Base-by-base conservation (phyloP, 2,113 vertebrate species). In the Alexandromys fortis region DNA sequence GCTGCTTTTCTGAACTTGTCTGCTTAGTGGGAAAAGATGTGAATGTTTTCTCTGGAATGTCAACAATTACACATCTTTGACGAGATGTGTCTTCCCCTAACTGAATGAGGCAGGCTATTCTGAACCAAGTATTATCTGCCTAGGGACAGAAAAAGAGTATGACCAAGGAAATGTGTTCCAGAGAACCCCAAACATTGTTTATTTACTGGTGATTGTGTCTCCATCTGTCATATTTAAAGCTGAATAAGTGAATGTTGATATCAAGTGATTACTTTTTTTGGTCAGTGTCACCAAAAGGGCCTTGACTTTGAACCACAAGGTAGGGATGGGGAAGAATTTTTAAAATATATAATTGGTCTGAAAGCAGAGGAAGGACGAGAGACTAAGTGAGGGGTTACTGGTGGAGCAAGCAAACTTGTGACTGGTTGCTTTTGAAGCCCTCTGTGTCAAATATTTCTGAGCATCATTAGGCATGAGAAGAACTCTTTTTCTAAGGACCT, bases 21-120 rank as follows among this genome's bases (percentile, higher is more conserved):
- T 26, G 42, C 35, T 6, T 77, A 86, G 70, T 49, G 19, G 81
- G 5, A 33, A 91, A 76, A 45, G 58, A 45, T 42, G 7, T 52
- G 55, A 83, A 68, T 33, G 24, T 52, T 95, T 77, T 82, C 42
- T 90, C 86, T 77, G 86, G 95, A 82, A 81, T 83, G 35, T 26
- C 79, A 83, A 24, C 35, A 83, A 61, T 83, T 38, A 61, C 26
- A 28, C 7, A 38, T 83, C 79, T 42, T 63, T 14, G 55, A 83
- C 24, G 17, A 63, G 61, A 38, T 63, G 2, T 42, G n/a, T 63
- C 55, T 83, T 83, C n/a, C 35, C 81, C 24, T 17, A 63, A 38
- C 12, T 4, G 22, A 61, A 42, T 17, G n/a, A 63, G 24, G 24
- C 81, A 83, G 81, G 63, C 38, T 9, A 28, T 14, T 1, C 81